phyloP scores from a whole-genome alignment of 1,140 invertebrate genomes.

The Cydia fagiglandana region DNA sequence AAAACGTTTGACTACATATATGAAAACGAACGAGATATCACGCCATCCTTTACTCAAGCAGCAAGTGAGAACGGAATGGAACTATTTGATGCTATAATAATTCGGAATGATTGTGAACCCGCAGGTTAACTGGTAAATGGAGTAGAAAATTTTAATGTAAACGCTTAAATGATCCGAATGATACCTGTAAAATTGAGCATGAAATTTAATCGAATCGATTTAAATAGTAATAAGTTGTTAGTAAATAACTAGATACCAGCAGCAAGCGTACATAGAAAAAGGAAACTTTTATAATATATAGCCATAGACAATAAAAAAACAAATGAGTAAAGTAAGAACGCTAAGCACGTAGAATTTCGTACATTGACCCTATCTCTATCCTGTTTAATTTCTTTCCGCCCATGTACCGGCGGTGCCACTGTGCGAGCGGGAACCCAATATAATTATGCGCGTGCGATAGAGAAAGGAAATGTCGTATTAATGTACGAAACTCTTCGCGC shows the following conservation, averaged over 20 bases:
- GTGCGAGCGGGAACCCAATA: no score
- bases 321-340: no score
- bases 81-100: not conserved
- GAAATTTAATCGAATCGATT: slow-evolving; percentile 32
- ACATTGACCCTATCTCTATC: no score
- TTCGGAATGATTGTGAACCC: not conserved
- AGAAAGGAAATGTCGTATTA: no score
- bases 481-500: no score
- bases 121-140: slow-evolving; percentile 10
- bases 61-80: not conserved
- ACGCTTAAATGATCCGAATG: slow-evolving; percentile 40
- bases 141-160: slow-evolving; percentile 36
- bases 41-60: not conserved
- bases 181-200: slow-evolving; percentile 38
- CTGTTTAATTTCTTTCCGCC: no score
- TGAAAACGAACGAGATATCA: not conserved
- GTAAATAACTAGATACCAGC: not conserved
- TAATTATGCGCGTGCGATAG: no score
- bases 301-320: no score
- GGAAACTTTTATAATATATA: not conserved
- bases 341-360: no score
- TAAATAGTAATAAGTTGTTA: not conserved
- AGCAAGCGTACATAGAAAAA: not conserved
- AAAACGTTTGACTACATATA: not conserved
- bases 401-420: no score